These are phyloP conservation scores for Scatophagus argus DNA, from an alignment of 2,113 vertebrate genomes.

Conservation along the genomic window DNA sequence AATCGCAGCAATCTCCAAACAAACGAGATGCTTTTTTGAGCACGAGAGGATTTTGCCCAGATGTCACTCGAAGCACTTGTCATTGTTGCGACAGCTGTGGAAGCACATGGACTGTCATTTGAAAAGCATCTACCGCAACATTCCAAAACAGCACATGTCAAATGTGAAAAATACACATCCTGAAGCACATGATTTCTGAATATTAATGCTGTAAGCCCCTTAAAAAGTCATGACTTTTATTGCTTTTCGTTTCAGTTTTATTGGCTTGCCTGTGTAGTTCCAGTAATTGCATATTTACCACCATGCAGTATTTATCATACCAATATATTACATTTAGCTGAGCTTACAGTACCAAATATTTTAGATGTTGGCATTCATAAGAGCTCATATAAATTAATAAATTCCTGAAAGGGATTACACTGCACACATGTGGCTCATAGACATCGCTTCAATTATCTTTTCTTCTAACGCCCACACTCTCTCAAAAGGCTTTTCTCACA, in stretches of 20 bases:
- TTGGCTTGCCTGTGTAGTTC: constrained; percentile 46
- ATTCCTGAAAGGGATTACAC: constrained; percentile 75
- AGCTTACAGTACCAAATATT: constrained; percentile 63
- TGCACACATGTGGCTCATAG: constrained; percentile 75
- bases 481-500: constrained; percentile 71
- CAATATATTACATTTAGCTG: constrained; percentile 53
- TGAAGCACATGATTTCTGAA: constrained; percentile 49
- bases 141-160: constrained; percentile 65
- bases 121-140: constrained; percentile 59
- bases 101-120: constrained; percentile 66
- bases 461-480: constrained; percentile 70
- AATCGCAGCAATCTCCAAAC: constrained; percentile 68
- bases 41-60: constrained; percentile 67
- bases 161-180: constrained; percentile 50
- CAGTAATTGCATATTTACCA: constrained; percentile 70
- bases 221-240: constrained; percentile 57
- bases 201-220: constrained; percentile 57
- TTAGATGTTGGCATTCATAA: constrained; percentile 63
- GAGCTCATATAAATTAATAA: constrained; percentile 73
- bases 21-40: constrained; percentile 68
- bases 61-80: constrained; percentile 76
- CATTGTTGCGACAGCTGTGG: constrained; percentile 79
- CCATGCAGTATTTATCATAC: constrained; percentile 56
- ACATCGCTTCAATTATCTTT: constrained; percentile 76
- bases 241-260: constrained; percentile 52